Conservation (phyloP, 2,113 vertebrate genomes). For the Bubalus kerabau region DNA sequence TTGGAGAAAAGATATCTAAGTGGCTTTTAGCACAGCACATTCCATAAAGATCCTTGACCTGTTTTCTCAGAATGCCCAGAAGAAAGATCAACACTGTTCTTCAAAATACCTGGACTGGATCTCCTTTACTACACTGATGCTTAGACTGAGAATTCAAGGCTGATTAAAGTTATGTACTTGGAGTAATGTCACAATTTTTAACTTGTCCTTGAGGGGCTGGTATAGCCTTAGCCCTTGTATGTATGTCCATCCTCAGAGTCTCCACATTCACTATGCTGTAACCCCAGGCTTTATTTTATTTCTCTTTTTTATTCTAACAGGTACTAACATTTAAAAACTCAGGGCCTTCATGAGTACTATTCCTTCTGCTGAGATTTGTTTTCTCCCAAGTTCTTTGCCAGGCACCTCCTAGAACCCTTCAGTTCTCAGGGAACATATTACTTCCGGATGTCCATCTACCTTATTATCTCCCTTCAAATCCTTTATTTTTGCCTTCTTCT, state of each 20-base stretch:
- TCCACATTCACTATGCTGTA: neutral
- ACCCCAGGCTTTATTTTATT: too few species aligned
- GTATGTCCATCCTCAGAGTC: neutral
- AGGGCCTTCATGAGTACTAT: neutral
- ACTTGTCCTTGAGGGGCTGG: neutral
- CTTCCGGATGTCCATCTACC: neutral
- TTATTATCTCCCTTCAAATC: neutral
- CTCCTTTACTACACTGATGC: neutral
- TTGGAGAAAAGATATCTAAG: neutral
- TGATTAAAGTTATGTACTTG: neutral
- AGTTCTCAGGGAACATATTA: neutral
- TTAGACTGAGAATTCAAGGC: neutral
- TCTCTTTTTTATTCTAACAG: neutral
- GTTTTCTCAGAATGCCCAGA: neutral
- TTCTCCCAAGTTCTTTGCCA: neutral
- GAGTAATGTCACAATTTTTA: neutral
- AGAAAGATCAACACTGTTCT: neutral
- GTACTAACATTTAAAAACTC: neutral
- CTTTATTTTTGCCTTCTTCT: neutral
- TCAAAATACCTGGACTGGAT: neutral
- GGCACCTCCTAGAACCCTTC: neutral
- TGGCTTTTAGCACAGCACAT: neutral
- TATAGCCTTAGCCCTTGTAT: accelerated
- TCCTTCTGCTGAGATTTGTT: neutral
- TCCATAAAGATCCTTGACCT: neutral